Evolutionary conservation across 2,888 invertebrate species (phyloP).

Genomic region (Marasmarcha lunaedactyla): DNA sequence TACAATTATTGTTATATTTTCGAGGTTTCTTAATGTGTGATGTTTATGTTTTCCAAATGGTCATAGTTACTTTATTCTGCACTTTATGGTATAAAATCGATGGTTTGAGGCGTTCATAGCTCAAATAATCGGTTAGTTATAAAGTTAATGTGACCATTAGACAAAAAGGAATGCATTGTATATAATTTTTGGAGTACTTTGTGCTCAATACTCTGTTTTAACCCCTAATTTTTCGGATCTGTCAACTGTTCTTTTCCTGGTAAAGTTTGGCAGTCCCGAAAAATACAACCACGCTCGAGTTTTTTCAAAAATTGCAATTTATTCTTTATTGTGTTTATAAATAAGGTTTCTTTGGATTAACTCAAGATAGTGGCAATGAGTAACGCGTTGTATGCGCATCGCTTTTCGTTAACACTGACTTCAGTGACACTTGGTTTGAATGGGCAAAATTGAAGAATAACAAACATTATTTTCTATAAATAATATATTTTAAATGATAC

Average conservation of each 20-base stretch:
- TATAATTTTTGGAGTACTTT: constrained; percentile 49
- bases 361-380: constrained; percentile 19
- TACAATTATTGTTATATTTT: constrained; percentile 38
- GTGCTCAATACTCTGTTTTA: constrained; percentile 41
- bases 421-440: constrained; percentile 31
- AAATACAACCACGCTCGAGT: background rate
- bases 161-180: constrained; percentile 53
- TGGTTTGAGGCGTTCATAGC: constrained; percentile 3
- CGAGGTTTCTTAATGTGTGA: constrained; percentile 57
- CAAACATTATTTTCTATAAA: background rate
- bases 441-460: constrained; percentile 15
- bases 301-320: constrained; percentile 1
- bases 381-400: constrained; percentile 61
- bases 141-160: constrained; percentile 38
- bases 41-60: constrained; percentile 46
- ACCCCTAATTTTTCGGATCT: constrained; percentile 21
- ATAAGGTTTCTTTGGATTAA: constrained; percentile 9
- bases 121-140: constrained; percentile 22
- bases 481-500: too few species aligned
- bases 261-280: background rate
- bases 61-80: constrained; percentile 31
- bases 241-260: too few species aligned
- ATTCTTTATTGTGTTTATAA: too few species aligned
- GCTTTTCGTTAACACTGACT: constrained; percentile 67
- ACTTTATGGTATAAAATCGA: constrained; percentile 24